Evolutionary conservation across 1,140 invertebrate species (phyloP), one percentile per base, ranked within the genome.

Genomic region (Leptinotarsa texana): DNA sequence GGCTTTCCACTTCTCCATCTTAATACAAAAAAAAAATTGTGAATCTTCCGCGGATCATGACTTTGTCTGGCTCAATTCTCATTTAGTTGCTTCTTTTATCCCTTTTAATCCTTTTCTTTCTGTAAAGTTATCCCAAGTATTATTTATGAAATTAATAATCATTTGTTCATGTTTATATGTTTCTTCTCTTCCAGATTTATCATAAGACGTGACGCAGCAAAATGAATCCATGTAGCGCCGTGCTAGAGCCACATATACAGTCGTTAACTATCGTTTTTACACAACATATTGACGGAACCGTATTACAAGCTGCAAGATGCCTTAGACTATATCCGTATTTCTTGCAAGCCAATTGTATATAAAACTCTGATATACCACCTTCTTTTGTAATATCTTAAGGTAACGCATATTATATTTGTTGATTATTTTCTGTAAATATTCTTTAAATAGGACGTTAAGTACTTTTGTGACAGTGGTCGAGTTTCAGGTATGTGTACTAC

Each of bases 121-220:
- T 6, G 27, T 8, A 33, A 33, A 33, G 27, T 33, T 8, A 33
- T 33, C 8, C 1, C 27, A 33, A 33, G 27, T 33, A 33, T 33
- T 33, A 33, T 33, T 33, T 33, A 8, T 33, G 27, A 33, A 33
- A 33, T 33, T 42, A 42, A 42, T 42, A 42, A 3, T 42, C 8
- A 11, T 42, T 42, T 42, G 8, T 42, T 42, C 33, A 42, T 3
- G 8, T 42, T 42, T 42, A 5, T 33, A 33, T 42, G 33, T 42
- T 72, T 13, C 68, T 74, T 79, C 77, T 79, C 69, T 82, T 83
- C n/a, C 80, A 84, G 83, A 84, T 84, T 82, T 84, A 81, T 84
- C 83, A 74, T 84, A 84, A 83, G 74, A 72, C 72, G 70, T 74
- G 21, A 72, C 63, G 61, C 74, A 74, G 49, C 33, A 42, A 42